phyloP scores from a whole-genome alignment of 2,888 invertebrate species.

The Pyrrhosoma nymphula region DNA sequence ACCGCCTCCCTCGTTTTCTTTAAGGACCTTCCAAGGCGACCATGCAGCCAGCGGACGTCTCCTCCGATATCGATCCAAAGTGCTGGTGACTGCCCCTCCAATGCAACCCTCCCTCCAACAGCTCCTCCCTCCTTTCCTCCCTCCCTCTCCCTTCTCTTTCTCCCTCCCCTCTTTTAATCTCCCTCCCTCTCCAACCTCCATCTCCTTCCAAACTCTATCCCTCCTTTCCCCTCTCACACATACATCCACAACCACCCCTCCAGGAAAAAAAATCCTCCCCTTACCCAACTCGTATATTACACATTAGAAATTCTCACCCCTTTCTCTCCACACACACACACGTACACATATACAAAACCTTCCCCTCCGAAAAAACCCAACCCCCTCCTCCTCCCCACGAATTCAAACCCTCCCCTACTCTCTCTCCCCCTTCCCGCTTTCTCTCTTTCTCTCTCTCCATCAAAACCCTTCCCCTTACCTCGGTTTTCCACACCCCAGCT shows the following conservation, averaged over 20 bases:
- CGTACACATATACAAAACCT: too few relatives aligned
- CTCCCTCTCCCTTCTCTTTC: not conserved
- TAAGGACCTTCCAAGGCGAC: constrained; percentile 48
- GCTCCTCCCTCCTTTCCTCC: not conserved
- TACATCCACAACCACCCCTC: not conserved
- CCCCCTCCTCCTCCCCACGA: not conserved
- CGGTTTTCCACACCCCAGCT: not conserved
- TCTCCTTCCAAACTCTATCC: too few relatives aligned
- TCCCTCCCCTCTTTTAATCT: not conserved
- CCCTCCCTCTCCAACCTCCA: not conserved
- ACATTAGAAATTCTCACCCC: not conserved
- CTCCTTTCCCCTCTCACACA: not conserved
- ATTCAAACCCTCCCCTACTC: not conserved
- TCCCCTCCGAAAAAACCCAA: too few relatives aligned
- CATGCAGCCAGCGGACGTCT: constrained; percentile 35
- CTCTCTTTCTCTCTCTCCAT: not conserved
- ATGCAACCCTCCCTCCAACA: not conserved
- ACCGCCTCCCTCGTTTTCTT: constrained; percentile 1
- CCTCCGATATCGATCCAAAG: constrained; percentile 51
- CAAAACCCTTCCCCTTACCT: not conserved
- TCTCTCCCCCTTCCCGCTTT: not conserved
- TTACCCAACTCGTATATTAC: too few relatives aligned
- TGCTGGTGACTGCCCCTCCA: not conserved
- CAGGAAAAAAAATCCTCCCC: too few relatives aligned
- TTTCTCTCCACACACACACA: not conserved